These are phyloP conservation scores for Ondatra zibethicus DNA, from an alignment of 2,113 vertebrate species.

Conservation along the genomic window DNA sequence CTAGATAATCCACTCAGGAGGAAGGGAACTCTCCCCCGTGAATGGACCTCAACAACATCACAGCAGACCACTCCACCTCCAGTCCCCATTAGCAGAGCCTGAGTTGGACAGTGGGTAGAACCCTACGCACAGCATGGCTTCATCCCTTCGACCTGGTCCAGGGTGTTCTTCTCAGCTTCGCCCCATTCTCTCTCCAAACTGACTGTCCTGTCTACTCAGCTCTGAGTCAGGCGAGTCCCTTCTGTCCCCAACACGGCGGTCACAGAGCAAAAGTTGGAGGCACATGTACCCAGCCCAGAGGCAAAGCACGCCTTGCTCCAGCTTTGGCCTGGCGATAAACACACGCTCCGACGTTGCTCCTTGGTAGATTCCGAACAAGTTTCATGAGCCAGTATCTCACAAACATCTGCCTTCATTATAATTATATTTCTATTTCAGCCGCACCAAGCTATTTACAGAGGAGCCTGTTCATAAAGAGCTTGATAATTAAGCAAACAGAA, in stretches of 20 bases:
- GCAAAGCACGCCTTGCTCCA: constrained; percentile 57
- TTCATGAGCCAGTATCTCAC: constrained; percentile 88
- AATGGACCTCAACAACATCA: neutral
- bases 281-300: neutral
- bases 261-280: neutral
- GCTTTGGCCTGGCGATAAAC: constrained; percentile 67
- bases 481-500: constrained; percentile 94
- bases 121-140: rapidly evolving
- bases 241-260: neutral
- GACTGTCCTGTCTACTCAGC: neutral
- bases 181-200: neutral
- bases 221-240: neutral
- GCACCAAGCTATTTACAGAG: constrained; percentile 92
- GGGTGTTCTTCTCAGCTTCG: neutral
- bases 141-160: too few relatives aligned
- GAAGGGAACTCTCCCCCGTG: neutral
- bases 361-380: constrained; percentile 88
- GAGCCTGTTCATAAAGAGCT: constrained; percentile 91
- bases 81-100: neutral
- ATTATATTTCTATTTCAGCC: constrained; percentile 94
- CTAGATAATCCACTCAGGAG: neutral
- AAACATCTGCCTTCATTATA: constrained; percentile 92
- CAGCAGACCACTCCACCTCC: neutral
- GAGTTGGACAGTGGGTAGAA: rapidly evolving
- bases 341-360: constrained; percentile 76